Evolutionary conservation across 2,113 vertebrate species (phyloP).

Genomic region (Archilochus colubris): DNA sequence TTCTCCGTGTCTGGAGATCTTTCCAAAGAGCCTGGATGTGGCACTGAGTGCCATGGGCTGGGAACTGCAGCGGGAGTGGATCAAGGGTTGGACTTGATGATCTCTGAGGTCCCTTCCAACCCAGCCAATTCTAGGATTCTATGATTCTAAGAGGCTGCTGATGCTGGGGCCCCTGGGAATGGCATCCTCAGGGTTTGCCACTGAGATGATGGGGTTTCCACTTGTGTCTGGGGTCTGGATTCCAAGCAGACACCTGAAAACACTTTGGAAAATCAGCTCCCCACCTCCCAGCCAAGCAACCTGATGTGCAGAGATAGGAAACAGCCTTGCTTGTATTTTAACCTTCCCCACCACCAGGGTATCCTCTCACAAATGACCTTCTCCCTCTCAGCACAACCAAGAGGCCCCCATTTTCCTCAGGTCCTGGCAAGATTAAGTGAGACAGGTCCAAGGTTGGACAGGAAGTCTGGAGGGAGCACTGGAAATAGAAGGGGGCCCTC

Average conservation of each 20-base stretch:
- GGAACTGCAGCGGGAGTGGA: too few species aligned
- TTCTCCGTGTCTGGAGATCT: too few species aligned
- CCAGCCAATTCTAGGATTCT: too few species aligned
- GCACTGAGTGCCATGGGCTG: too few species aligned
- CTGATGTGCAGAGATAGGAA: conserved; percentile 34
- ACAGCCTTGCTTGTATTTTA: conserved; percentile 16
- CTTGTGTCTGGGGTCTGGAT: conserved; percentile 38
- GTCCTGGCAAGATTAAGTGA: conserved; percentile 59
- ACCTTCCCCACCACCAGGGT: background rate
- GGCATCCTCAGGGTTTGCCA: background rate
- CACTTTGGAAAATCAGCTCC: background rate
- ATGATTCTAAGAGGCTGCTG: too few species aligned
- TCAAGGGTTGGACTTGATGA: too few species aligned
- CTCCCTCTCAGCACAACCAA: conserved; percentile 6
- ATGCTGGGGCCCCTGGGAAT: too few species aligned
- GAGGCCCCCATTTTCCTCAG: conserved; percentile 49
- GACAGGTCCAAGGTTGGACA: conserved; percentile 59
- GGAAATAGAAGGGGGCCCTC: conserved; percentile 59
- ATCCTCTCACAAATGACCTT: conserved; percentile 45
- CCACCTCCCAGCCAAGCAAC: background rate
- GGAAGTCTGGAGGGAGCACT: conserved; percentile 65
- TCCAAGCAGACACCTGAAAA: background rate
- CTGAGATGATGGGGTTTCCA: conserved; percentile 50
- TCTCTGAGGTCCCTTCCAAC: too few species aligned
- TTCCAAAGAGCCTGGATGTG: too few species aligned